These are phyloP conservation scores for Rhagoletis zephyria DNA, from an alignment of 1,140 invertebrate genomes.

Conservation along the genomic window DNA sequence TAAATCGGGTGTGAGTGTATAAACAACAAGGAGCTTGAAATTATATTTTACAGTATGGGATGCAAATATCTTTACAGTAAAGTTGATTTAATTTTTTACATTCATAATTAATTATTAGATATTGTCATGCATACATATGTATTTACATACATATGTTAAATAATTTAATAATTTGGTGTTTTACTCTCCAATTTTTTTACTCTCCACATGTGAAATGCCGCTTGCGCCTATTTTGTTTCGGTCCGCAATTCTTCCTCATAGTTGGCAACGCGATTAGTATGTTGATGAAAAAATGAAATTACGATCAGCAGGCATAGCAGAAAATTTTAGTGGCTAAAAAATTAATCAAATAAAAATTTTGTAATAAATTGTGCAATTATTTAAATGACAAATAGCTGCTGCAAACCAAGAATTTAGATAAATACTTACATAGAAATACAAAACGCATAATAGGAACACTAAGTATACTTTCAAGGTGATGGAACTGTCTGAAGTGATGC, in stretches of 20 bases:
- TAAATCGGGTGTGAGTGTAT: too few species aligned
- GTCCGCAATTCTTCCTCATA: background rate
- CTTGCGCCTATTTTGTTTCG: background rate
- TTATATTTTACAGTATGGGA: too few species aligned
- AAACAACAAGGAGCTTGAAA: too few species aligned
- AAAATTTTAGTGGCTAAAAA: constrained; percentile 44
- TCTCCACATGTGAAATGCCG: background rate
- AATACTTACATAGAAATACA: background rate
- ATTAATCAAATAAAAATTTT: constrained; percentile 15
- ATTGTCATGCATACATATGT: too few species aligned
- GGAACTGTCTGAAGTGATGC: background rate
- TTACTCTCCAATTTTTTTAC: too few species aligned
- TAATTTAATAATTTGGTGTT: too few species aligned
- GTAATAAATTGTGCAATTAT: background rate
- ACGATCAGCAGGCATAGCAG: constrained; percentile 30
- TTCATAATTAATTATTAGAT: too few species aligned
- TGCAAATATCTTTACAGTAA: too few species aligned
- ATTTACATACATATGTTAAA: too few species aligned
- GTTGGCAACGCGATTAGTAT: background rate
- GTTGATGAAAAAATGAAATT: constrained; percentile 32
- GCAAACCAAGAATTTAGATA: background rate
- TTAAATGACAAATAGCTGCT: background rate
- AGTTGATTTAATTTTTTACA: too few species aligned
- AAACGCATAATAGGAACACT: background rate
- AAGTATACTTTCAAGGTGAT: constrained; percentile 1